phyloP scores from a whole-genome alignment of 2,888 invertebrate genomes.

The Lamproptera curius region DNA sequence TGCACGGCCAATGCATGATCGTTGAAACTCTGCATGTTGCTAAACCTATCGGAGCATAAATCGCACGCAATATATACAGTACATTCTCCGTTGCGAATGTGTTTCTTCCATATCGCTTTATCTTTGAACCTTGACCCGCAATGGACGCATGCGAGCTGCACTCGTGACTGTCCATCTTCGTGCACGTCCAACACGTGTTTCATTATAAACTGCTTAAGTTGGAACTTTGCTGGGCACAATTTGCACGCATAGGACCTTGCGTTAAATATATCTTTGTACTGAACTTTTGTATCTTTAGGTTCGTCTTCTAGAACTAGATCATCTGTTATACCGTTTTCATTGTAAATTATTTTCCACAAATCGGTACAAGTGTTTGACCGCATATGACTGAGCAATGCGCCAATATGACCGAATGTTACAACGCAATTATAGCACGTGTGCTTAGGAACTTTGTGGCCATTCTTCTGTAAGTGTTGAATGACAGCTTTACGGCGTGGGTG shows the following conservation, averaged over 20 bases:
- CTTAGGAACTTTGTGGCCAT: constrained; percentile 77
- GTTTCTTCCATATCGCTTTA: constrained; percentile 63
- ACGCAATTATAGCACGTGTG: constrained; percentile 81
- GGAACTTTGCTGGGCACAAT: constrained; percentile 71
- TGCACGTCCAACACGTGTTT: constrained; percentile 71
- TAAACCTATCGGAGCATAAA: constrained; percentile 65
- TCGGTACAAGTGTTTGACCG: constrained; percentile 69
- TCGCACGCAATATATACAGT: constrained; percentile 78
- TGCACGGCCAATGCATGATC: constrained; percentile 67
- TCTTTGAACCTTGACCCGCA: constrained; percentile 68
- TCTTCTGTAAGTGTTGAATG: constrained; percentile 74
- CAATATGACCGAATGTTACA: constrained; percentile 75
- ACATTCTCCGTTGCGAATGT: constrained; percentile 75
- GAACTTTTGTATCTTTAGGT: constrained; percentile 57
- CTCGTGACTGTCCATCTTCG: constrained; percentile 67
- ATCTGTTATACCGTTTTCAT: constrained; percentile 69
- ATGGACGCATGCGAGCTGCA: constrained; percentile 63
- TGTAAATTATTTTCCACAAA: constrained; percentile 71
- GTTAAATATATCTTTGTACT: constrained; percentile 72
- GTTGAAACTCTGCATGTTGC: constrained; percentile 67
- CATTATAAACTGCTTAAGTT: constrained; percentile 73
- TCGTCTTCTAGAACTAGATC: constrained; percentile 65
- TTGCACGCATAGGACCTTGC: constrained; percentile 72
- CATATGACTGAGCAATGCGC: constrained; percentile 73
- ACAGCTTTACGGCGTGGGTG: constrained; percentile 73